Evolutionary conservation across 2,797 vertebrate genomes (phyloP).

Genomic region (Coendou prehensilis): DNA sequence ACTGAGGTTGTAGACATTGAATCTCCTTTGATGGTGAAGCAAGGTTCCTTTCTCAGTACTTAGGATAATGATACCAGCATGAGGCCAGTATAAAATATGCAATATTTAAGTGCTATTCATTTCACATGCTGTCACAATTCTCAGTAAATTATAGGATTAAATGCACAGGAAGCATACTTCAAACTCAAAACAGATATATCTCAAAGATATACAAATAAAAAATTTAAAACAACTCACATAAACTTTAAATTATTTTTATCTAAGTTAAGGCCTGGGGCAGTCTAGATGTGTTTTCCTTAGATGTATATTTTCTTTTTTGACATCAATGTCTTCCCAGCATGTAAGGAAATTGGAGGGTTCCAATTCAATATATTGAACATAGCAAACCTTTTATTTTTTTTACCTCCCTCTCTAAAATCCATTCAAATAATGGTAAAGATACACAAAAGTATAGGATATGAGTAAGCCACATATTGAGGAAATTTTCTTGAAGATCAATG

Average conservation of each 20-base stretch:
- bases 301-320: background rate
- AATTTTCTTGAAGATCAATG: background rate
- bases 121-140: background rate
- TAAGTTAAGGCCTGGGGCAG: background rate
- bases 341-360: background rate
- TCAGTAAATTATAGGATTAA: background rate
- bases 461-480: background rate
- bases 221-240: background rate
- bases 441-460: background rate
- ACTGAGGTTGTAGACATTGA: background rate
- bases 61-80: background rate
- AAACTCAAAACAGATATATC: constrained; percentile 27
- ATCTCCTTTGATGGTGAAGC: background rate
- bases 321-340: background rate
- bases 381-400: background rate
- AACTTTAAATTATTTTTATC: background rate
- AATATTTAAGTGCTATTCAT: background rate
- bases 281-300: background rate
- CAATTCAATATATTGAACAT: background rate
- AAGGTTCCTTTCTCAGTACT: background rate
- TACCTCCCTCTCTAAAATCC: background rate
- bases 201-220: background rate
- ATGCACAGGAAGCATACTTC: background rate
- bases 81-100: background rate
- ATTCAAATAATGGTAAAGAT: background rate